Evolutionary conservation across 92 coral and sea anemone species (phyloP).

Genomic region (Epizoanthus ramosus): DNA sequence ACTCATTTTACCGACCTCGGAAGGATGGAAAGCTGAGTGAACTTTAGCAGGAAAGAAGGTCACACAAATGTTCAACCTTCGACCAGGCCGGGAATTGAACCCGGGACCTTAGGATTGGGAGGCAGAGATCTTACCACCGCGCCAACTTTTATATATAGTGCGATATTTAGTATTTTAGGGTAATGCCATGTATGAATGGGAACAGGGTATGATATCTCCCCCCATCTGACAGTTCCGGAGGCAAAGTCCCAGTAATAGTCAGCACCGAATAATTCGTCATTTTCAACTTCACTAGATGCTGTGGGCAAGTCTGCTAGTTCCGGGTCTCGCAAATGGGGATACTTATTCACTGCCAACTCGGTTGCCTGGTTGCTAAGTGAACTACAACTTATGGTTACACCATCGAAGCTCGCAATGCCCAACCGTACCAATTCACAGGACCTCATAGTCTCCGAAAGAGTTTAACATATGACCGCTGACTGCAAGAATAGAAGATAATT

Average conservation of each 20-base stretch:
- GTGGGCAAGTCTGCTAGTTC: not conserved
- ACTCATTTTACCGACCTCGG: too few relatives aligned
- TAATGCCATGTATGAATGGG: conserved; percentile 28
- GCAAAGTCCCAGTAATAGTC: not conserved
- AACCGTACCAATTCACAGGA: not conserved
- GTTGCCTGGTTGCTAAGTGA: not conserved
- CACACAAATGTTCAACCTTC: too few relatives aligned
- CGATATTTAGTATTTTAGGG: too few relatives aligned
- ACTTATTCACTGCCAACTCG: not conserved
- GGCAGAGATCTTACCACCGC: too few relatives aligned
- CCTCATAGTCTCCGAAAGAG: not conserved
- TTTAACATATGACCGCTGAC: conserved; percentile 17
- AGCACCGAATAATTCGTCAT: not conserved
- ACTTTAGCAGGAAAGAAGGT: too few relatives aligned
- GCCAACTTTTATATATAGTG: too few relatives aligned
- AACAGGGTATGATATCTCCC: conserved; percentile 5
- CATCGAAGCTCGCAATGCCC: not conserved
- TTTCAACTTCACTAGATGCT: not conserved
- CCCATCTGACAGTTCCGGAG: conserved; percentile 13
- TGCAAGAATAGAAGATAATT: conserved; percentile 19
- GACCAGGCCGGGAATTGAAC: too few relatives aligned
- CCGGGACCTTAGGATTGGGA: too few relatives aligned
- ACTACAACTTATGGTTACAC: not conserved
- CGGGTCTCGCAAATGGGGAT: conserved; percentile 10
- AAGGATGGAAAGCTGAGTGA: too few relatives aligned